These are phyloP conservation scores for Microlaimidae sp. DNA, from an alignment of 2,888 invertebrate species.

Conservation along the genomic window DNA sequence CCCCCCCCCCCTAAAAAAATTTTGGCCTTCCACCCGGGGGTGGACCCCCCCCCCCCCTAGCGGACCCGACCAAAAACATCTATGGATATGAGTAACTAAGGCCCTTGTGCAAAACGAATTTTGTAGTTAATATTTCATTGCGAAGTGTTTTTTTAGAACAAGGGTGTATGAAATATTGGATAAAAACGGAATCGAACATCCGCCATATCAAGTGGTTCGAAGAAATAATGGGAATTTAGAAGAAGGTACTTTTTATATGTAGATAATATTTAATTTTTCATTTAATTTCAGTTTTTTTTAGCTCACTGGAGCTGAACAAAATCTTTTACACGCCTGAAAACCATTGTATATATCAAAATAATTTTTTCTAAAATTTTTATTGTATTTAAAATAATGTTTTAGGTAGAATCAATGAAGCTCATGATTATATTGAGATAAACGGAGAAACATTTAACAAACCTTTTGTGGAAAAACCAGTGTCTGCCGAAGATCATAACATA, in stretches of 20 bases:
- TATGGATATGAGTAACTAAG: too few relatives aligned
- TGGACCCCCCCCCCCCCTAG: too few relatives aligned
- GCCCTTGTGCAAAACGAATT: too few relatives aligned
- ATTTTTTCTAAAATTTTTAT: conserved; percentile 20
- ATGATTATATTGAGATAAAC: conserved; percentile 90
- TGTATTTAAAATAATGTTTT: conserved; percentile 56
- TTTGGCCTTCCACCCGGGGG: too few relatives aligned
- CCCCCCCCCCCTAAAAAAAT: too few relatives aligned
- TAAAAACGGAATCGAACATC: conserved; percentile 86
- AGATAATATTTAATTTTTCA: too few relatives aligned
- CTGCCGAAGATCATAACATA: conserved; percentile 98
- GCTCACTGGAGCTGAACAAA: not conserved
- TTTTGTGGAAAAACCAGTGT: conserved; percentile 97
- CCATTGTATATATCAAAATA: not conserved
- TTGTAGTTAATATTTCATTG: too few relatives aligned
- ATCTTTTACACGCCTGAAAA: not conserved
- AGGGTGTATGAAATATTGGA: conserved; percentile 86
- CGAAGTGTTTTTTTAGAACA: conserved; percentile 48
- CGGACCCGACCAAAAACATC: too few relatives aligned
- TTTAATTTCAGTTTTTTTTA: too few relatives aligned
- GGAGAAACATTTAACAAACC: conserved; percentile 89
- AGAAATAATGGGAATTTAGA: too few relatives aligned
- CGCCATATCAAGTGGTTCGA: conserved; percentile 65
- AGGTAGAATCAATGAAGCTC: conserved; percentile 74
- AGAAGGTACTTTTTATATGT: too few relatives aligned